Evolutionary conservation across 2,888 invertebrate genomes (phyloP).

Genomic region (Caenorhabditis afra): DNA sequence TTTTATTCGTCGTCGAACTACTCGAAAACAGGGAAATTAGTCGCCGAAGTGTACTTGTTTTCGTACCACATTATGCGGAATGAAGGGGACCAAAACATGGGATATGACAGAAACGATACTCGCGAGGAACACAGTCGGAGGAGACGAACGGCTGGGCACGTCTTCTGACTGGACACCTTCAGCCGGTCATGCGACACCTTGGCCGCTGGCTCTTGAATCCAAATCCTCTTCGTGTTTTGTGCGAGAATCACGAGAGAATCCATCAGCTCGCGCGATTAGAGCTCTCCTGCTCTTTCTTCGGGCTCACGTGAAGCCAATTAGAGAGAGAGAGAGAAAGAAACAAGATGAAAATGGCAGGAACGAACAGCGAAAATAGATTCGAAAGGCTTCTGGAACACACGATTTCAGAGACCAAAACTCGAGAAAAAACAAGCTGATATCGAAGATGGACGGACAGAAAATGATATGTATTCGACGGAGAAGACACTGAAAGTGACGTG

Average conservation of each 20-base stretch:
- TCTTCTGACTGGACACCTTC: no score
- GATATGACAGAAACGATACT: constrained; percentile 12
- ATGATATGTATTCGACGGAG: no score
- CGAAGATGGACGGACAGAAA: neutral
- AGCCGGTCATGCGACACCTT: no score
- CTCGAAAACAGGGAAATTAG: no score
- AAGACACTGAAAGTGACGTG: neutral
- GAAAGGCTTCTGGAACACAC: no score
- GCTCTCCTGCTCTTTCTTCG: neutral
- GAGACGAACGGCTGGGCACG: no score
- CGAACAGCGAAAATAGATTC: no score
- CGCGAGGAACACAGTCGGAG: neutral
- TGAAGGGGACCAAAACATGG: neutral
- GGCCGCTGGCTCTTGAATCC: neutral
- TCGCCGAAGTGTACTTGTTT: no score
- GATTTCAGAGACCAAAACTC: no score
- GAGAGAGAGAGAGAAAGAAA: neutral
- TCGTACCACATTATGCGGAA: no score
- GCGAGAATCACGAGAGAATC: neutral
- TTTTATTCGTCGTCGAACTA: no score
- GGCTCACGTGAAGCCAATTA: neutral
- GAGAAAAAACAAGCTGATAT: neutral
- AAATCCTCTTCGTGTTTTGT: constrained; percentile 5
- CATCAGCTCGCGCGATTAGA: neutral
- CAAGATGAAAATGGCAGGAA: neutral